A percentile compares a stretch with the other conserved stretches of the same genome.
phyloP scores from a whole-genome alignment of 2,888 invertebrate genomes.

The Metopia argyrocephala region DNA sequence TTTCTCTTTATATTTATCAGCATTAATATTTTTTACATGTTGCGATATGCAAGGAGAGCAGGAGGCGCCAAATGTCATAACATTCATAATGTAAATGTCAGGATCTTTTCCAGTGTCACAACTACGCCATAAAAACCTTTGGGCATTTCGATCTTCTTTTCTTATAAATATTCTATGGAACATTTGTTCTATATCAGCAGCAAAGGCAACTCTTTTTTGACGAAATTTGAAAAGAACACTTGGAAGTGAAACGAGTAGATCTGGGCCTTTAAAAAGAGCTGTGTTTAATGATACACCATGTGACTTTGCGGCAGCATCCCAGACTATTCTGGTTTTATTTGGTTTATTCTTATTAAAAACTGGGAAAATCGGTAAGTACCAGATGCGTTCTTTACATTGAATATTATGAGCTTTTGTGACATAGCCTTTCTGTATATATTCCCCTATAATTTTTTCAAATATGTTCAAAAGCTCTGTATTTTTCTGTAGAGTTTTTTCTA shows the following conservation, averaged over 20 bases:
- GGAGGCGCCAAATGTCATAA: conserved; percentile 17
- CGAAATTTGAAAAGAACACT: conserved; percentile 73
- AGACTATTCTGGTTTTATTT: not conserved
- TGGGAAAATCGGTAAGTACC: conserved; percentile 5
- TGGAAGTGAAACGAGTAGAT: conserved; percentile 68
- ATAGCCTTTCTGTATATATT: conserved; percentile 61
- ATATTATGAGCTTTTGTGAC: conserved; percentile 41
- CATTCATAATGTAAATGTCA: conserved; percentile 15
- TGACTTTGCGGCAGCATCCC: no score
- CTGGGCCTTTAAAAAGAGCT: conserved; percentile 65
- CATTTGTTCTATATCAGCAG: conserved; percentile 21
- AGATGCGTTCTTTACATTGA: conserved; percentile 34
- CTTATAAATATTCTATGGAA: conserved; percentile 54
- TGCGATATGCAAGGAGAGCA: conserved; percentile 22
- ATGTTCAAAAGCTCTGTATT: no score
- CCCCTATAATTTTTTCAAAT: conserved; percentile 19
- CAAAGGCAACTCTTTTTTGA: conserved; percentile 67
- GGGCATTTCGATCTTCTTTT: conserved; percentile 33
- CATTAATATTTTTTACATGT: conserved; percentile 18
- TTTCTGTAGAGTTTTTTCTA: not conserved
- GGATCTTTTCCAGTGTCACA: not conserved
- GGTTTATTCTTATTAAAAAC: no score
- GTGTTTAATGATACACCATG: conserved; percentile 68
- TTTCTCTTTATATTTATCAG: not conserved
- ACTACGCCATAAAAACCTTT: conserved; percentile 35